Percentiles rank a stretch among this genome's conserved stretches.
Evolutionary conservation across 30 jellyfish, hydroid and myxozoan genomes (phyloP).

Genomic region (Turritopsis dohrnii): DNA sequence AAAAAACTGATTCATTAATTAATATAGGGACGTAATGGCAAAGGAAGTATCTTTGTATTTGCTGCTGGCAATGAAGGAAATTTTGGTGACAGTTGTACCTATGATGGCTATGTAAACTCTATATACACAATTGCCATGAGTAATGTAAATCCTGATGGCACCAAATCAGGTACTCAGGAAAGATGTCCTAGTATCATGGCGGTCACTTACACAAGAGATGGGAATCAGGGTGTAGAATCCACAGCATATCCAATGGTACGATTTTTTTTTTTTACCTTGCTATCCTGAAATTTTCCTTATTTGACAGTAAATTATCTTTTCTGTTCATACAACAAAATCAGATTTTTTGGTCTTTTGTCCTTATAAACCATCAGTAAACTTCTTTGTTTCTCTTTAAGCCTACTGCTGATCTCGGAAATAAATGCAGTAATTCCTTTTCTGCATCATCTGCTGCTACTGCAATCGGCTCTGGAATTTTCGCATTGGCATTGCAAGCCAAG

Average conservation of each 20-base stretch:
- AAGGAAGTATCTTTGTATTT: slow-evolving; percentile 41
- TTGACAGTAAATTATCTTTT: too few relatives aligned
- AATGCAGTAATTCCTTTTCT: slow-evolving; percentile 25
- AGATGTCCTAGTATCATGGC: slow-evolving; percentile 39
- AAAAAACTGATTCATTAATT: not conserved
- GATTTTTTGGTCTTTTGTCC: not conserved
- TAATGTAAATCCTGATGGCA: slow-evolving; percentile 29
- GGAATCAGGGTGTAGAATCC: slow-evolving; percentile 17
- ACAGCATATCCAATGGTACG: slow-evolving; percentile 34
- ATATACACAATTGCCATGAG: slow-evolving; percentile 39
- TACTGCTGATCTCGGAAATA: slow-evolving; percentile 27
- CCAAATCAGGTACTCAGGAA: slow-evolving; percentile 19
- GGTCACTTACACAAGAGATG: slow-evolving; percentile 50
- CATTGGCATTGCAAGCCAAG: slow-evolving; percentile 60
- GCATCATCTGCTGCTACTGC: slow-evolving; percentile 62
- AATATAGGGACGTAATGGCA: slow-evolving; percentile 47
- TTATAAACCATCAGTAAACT: not conserved
- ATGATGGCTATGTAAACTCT: slow-evolving; percentile 35
- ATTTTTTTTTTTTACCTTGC: not conserved
- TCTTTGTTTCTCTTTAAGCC: slow-evolving; percentile 40
- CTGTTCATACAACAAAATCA: not conserved
- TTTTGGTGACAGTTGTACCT: slow-evolving; percentile 38
- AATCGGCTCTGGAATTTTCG: slow-evolving; percentile 49
- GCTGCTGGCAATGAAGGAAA: slow-evolving; percentile 50
- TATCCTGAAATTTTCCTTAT: too few relatives aligned